Percentiles rank a stretch among this genome's conserved stretches.
These are phyloP conservation scores for Botia kubotai DNA, from an alignment of 2,797 vertebrate genomes.

Conservation along the genomic window DNA sequence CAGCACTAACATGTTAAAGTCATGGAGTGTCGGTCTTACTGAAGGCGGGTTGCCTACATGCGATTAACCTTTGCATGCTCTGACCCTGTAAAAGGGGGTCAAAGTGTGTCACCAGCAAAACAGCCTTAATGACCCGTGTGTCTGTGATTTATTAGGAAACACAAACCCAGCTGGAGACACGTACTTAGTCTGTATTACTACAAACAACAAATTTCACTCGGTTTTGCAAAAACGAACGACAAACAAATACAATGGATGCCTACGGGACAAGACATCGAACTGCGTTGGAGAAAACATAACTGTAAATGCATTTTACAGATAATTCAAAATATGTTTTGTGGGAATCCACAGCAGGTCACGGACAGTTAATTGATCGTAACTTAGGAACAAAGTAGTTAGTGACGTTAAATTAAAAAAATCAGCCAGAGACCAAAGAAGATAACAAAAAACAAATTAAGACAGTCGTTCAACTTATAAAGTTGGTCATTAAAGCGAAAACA, in stretches of 20 bases:
- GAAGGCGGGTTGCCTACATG: constrained; percentile 14
- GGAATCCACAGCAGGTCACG: background rate
- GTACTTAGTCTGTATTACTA: background rate
- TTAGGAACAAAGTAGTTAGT: background rate
- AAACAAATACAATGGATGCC: no score
- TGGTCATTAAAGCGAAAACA: background rate
- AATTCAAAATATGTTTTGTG: no score
- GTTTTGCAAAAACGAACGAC: no score
- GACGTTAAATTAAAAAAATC: background rate
- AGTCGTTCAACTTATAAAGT: background rate
- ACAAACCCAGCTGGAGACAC: background rate
- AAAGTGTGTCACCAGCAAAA: constrained; percentile 52
- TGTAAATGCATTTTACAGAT: no score
- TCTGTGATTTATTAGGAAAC: constrained; percentile 40
- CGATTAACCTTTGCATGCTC: constrained; percentile 64
- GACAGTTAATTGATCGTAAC: background rate
- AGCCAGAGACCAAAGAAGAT: background rate
- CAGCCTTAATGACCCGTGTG: constrained; percentile 43
- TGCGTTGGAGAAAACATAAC: no score
- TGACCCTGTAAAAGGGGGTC: constrained; percentile 53
- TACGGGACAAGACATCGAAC: no score
- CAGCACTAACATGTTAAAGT: constrained; percentile 59
- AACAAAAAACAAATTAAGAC: background rate
- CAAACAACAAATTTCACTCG: no score
- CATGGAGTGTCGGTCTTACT: background rate